Percentiles rank a stretch among this genome's conserved stretches.
Conservation (phyloP, 2,113 vertebrate species). For the Azemiops feae region DNA sequence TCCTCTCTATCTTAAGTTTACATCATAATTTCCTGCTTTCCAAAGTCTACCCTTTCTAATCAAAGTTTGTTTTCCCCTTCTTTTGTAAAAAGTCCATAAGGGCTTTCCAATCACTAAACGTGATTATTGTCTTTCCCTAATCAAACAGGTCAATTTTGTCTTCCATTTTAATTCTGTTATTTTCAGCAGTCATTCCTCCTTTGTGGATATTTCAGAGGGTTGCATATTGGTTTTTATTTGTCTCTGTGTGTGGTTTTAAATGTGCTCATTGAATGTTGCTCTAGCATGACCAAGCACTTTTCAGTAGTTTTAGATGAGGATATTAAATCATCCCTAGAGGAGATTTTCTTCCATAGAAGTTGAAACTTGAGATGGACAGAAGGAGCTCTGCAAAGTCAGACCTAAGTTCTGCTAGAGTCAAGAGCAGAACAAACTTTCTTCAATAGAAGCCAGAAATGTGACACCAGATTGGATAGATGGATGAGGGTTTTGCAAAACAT, state of each 20-base stretch:
- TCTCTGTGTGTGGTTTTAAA: not conserved
- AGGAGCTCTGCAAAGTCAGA: not conserved
- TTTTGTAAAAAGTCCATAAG: not conserved
- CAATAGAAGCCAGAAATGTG: conserved; percentile 22
- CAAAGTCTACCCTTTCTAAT: not conserved
- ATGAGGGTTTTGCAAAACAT: not conserved
- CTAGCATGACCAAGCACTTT: not conserved
- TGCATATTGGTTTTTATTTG: not conserved
- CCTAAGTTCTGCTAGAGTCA: not conserved
- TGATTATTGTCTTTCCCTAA: not conserved
- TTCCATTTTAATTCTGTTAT: not conserved
- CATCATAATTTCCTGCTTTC: not conserved
- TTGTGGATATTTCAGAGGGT: not conserved
- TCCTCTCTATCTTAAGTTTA: not conserved
- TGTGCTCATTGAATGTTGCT: not conserved
- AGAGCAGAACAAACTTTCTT: not conserved
- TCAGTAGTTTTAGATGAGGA: not conserved
- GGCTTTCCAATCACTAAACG: not conserved
- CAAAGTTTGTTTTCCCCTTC: not conserved
- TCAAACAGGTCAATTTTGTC: not conserved
- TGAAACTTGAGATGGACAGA: not conserved
- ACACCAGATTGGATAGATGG: not conserved
- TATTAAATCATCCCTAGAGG: not conserved
- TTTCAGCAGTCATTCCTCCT: not conserved
- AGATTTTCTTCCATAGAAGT: not conserved